Evolutionary conservation across 2,888 invertebrate species (phyloP), one percentile per base, ranked within the genome.

Genomic region (Amphipoea lucens): DNA sequence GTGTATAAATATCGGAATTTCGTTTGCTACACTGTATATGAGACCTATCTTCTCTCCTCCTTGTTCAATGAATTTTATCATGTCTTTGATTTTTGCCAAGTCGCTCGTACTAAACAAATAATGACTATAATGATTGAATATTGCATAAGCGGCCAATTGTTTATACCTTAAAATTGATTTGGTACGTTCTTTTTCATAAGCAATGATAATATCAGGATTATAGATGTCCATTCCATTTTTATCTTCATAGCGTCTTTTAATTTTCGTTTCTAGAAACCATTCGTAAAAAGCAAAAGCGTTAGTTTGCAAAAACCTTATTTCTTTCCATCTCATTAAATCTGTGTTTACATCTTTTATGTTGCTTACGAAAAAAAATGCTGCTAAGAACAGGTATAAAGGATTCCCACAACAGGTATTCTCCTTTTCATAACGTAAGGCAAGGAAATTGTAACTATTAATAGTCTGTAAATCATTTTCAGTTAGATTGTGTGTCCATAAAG

Each of bases 331-430:
- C 62, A 62, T 62, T 62, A 62, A 62, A 29, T 62, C 29, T 79
- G 57, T 45, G 29, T 48, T 57, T 14, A 66, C 14, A 40, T 70
- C 36, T 54, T 75, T 79, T 17, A 89, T 66, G 51, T 79, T 60
- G n/a, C 70, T 80, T 60, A 45, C 36, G 3, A 88, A 70, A 63
- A 85, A 88, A 45, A 77, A 62, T 20, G 86, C 89, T 6, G 73
- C 54, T 29, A 89, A 65, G 48, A 81, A 76, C 17, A 88, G 23
- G 70, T 83, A 74, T 17, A 89, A 76, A n/a, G 89, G 86, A n/a
- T 48, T 73, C 1, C 36, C 65, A 48, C 20, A 23, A 63, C 63
- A 14, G 29, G 29, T 62, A 14, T 62, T 62, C 12, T 62, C 5
- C 6, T 62, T 62, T 62, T 62, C 62, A 29, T 62, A 29, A 62